Base-by-base conservation (phyloP, 2,888 invertebrate species). In the Melieria omissa region DNA sequence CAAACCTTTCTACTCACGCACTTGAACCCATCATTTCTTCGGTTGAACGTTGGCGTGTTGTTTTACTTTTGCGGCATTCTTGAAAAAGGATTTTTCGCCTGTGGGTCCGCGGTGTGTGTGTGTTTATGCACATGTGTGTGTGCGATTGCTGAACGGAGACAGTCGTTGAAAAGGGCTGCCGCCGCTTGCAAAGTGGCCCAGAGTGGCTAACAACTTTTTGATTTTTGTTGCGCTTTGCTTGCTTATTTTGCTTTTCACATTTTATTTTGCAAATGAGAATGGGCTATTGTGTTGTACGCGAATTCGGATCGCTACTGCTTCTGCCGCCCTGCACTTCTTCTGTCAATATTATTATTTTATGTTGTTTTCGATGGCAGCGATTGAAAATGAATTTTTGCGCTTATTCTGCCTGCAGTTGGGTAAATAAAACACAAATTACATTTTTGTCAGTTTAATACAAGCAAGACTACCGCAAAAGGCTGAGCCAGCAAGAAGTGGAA, bases 321-420 rank as follows among this genome's bases (percentile, higher is more conserved):
- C 29, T 29, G 29, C 29, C 29, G 29, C 4, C 14, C 46, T 44
- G 64, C 55, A 58, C 42, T 42, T 16, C 57, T 65, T 65, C 49
- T 16, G 63, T 60, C 10, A 5, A 58, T 42, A 14, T 58, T 70
- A 14, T 12, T n/a, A 44, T 57, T 63, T 47, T 46, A 45, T 63
- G 63, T 63, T 63, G 63, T 63, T 63, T 45, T 63, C 46, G 63
- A 44, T 61, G 61, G 61, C 65, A 54, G 66, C 66, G 66, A 71
- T 71, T 71, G 66, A 63, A 66, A 66, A 46, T 55, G 29, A 47
- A 44, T 71, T 66, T 66, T 71, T 62, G 46, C 66, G 62, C 29
- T 71, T 66, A 44, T 54, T 71, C 66, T 66, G 29, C 29, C 29
- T 29, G 29, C 29, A 29, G 29, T 29, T 29, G 29, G 29, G 29